Conservation (phyloP, 2,888 invertebrate genomes). For the Pseudanteris insignis region DNA sequence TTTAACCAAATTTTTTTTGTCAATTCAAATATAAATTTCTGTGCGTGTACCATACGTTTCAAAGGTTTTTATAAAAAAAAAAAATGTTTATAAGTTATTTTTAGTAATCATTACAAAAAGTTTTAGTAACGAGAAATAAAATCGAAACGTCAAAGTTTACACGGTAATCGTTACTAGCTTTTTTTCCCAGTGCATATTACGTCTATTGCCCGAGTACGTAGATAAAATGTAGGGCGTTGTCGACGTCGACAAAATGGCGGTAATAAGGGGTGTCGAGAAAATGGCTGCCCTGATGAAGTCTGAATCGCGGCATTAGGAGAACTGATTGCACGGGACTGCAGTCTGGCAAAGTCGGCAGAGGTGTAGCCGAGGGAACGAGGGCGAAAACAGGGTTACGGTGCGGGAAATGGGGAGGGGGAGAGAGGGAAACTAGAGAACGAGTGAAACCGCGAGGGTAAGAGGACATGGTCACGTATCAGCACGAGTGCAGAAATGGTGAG, state of each 20-base stretch:
- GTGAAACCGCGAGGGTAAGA: conserved; percentile 44
- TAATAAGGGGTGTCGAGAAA: conserved; percentile 63
- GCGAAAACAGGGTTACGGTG: not conserved
- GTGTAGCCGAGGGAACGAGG: conserved; percentile 16
- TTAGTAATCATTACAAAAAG: too few relatives aligned
- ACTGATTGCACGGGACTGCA: conserved; percentile 58
- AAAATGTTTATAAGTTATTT: too few relatives aligned
- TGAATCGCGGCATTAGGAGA: conserved; percentile 61
- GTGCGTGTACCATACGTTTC: too few relatives aligned
- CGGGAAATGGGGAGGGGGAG: conserved; percentile 4
- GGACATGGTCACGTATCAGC: conserved; percentile 49
- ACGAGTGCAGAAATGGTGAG: conserved; percentile 37
- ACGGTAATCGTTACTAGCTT: too few relatives aligned
- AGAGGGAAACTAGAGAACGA: conserved; percentile 26
- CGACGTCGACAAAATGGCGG: conserved; percentile 58
- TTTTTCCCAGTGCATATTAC: too few relatives aligned
- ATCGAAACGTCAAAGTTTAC: too few relatives aligned
- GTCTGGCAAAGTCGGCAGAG: conserved; percentile 43
- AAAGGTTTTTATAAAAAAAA: too few relatives aligned
- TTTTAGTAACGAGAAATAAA: too few relatives aligned
- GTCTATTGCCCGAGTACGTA: conserved; percentile 19
- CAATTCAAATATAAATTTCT: too few relatives aligned
- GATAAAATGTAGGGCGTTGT: conserved; percentile 27
- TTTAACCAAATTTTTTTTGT: conserved; percentile 7
- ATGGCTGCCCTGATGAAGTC: conserved; percentile 61